Evolutionary conservation across 30 jellyfish, hydroid and myxozoan species (phyloP), one percentile per base, ranked within the genome.

Genomic region (Cassiopea andromeda): DNA sequence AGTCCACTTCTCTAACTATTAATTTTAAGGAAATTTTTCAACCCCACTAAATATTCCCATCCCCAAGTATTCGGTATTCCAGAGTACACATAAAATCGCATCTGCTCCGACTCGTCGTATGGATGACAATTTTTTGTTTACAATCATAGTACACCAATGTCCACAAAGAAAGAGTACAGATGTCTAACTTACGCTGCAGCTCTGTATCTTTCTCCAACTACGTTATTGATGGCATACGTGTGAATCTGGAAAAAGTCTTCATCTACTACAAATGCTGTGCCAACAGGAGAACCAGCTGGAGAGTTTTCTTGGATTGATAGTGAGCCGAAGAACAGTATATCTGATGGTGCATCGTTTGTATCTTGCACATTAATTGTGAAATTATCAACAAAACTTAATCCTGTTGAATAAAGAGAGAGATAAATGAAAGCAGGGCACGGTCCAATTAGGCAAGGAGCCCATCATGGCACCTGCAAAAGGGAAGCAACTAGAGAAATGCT

Each of bases 191-290:
- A 91, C 97, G 70, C 81, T 19, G 75, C 54, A 50, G 83, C 15
- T 69, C 48, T 48, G 14, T 75, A 73, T 14, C 93, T 89, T 60
- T 47, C 19, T 14, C 96, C 98, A 87, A 69, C 70, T 69, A 83
- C 60, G 48, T 73, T 19, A 43, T 71, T 14, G 7, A 94, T 84
- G 16, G 85, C 60, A 83, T 83, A 94, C 19, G 85, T 69, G 64
- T 94, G 98, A 27, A 79, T 75, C 89, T 94, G 98, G 68, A 68
- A 58, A 18, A 69, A 44, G 84, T 94, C 98, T 75, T 94, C 98
- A 81, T 94, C 98, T 6, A 89, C 93, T 17, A 93, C 98, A 10
- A 84, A 46, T 57, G 91, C 92, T 3, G 82, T 83, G 60, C 96
- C 98, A 58, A 94, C 89, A 18, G 64, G 70, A 1, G 82, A 57